Evolutionary conservation across 2,888 invertebrate genomes (phyloP), one percentile per base, ranked within the genome.

Genomic region (Diarsia rubi): DNA sequence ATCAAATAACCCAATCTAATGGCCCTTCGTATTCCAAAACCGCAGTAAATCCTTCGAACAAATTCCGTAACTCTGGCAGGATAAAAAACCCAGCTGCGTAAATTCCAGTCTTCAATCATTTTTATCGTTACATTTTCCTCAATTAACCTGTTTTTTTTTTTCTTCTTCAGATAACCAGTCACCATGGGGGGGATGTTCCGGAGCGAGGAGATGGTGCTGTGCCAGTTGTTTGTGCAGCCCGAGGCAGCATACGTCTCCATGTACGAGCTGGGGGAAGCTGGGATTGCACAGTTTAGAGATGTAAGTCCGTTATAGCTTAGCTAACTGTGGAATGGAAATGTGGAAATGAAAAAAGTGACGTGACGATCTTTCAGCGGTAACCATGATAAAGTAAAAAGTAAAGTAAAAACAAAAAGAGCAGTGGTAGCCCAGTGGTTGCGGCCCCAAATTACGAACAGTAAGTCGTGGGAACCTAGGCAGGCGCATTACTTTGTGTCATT

Each of bases 181-280:
- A 85, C 62, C 77, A 94, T 95, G 95, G 96, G 95, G n/a, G 85
- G 96, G 42, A 94, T 97, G 93, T 97, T 97, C 92, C 94, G 98
- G 44, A 97, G 97, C 88, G 97, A 98, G 91, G 97, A 97, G 92
- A 98, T 98, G 98, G 97, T 97, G 79, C 95, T 98, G 42, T 97
- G 98, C 92, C 98, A 98, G 94, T 96, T 98, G 81, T 98, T 97
- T 91, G 97, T 98, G 60, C 98, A 98, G 90, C 97, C 97, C 0
- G 98, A 98, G 89, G 97, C 98, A 1, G 97, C 98, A 0, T 98
- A 98, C 92, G 97, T 97, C 60, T 97, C 97, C 89, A 97, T 98
- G 90, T 97, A 98, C 69, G 97, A 98, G 89, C 95, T 98, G 12
- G 98, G 98, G 9, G 98, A 98, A 87, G 97, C 98, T 1, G 98